Conservation (phyloP, 2,797 vertebrate genomes). For the Pteronotus mesoamericanus region DNA sequence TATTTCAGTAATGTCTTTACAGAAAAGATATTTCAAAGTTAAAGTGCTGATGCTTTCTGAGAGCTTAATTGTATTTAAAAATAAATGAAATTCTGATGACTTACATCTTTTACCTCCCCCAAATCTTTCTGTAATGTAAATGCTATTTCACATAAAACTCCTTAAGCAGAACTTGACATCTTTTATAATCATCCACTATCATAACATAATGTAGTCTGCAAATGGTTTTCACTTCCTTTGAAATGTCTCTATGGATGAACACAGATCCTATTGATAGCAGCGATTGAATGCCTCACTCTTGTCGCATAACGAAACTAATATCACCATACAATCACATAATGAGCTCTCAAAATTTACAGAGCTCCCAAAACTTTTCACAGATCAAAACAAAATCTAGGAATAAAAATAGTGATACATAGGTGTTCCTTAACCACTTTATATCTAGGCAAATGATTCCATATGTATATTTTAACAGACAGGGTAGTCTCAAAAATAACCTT, state of each 20-base stretch:
- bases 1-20: slow-evolving; percentile 28
- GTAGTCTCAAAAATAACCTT: background rate
- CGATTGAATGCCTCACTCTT: background rate
- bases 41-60: slow-evolving; percentile 39
- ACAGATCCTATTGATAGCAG: slow-evolving; percentile 11
- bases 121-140: slow-evolving; percentile 52
- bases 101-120: slow-evolving; percentile 31
- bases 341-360: slow-evolving; percentile 7
- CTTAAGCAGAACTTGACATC: slow-evolving; percentile 61
- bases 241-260: slow-evolving; percentile 56
- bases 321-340: slow-evolving; percentile 30
- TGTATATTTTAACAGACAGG: background rate
- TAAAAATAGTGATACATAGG: background rate
- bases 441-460: background rate
- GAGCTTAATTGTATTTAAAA: slow-evolving; percentile 63
- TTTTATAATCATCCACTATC: slow-evolving; percentile 58
- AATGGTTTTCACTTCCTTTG: slow-evolving; percentile 57
- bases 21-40: slow-evolving; percentile 46
- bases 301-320: slow-evolving; percentile 17
- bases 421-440: background rate
- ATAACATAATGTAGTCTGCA: slow-evolving; percentile 44
- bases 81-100: slow-evolving; percentile 46
- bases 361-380: background rate
- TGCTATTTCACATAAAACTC: slow-evolving; percentile 57
- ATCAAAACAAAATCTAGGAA: slow-evolving; percentile 48